Percentiles rank a stretch among this genome's conserved stretches.
Evolutionary conservation across 2,888 invertebrate species (phyloP).

Genomic region (Acronicta leporina): DNA sequence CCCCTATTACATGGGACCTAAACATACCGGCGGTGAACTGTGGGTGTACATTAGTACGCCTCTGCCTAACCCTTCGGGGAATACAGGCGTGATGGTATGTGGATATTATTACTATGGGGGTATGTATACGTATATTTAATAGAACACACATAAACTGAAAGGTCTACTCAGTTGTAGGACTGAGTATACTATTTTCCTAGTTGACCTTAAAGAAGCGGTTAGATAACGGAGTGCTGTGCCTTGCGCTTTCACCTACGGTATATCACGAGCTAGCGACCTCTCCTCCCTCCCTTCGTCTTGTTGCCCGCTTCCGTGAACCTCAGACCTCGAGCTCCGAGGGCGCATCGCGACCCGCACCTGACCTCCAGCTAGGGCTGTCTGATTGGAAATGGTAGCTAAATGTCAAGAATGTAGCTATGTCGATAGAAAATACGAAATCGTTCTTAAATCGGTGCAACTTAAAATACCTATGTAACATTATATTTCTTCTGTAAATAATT

Average conservation of each 20-base stretch:
- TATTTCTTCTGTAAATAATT: too few relatives aligned
- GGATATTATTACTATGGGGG: too few relatives aligned
- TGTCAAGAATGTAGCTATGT: background rate
- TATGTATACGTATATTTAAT: too few relatives aligned
- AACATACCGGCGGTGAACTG: too few relatives aligned
- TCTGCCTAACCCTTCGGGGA: too few relatives aligned
- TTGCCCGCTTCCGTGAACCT: conserved; percentile 50
- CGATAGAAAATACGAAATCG: background rate
- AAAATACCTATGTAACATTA: too few relatives aligned
- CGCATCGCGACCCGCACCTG: conserved; percentile 55
- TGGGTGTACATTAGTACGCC: too few relatives aligned
- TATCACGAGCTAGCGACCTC: conserved; percentile 67
- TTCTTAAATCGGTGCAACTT: too few relatives aligned
- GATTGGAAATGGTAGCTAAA: background rate
- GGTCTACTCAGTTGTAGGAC: too few relatives aligned
- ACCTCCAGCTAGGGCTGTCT: conserved; percentile 44
- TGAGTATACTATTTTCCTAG: conserved; percentile 42
- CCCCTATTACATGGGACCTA: too few relatives aligned
- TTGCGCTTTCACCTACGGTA: conserved; percentile 75
- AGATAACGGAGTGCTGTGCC: conserved; percentile 56
- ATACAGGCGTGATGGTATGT: too few relatives aligned
- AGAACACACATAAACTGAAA: too few relatives aligned
- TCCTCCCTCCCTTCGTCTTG: conserved; percentile 27
- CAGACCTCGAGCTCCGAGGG: conserved; percentile 41
- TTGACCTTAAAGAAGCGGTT: conserved; percentile 57